These are phyloP conservation scores for Diuraphis noxia DNA, from an alignment of 1,140 invertebrate species.

Conservation along the genomic window DNA sequence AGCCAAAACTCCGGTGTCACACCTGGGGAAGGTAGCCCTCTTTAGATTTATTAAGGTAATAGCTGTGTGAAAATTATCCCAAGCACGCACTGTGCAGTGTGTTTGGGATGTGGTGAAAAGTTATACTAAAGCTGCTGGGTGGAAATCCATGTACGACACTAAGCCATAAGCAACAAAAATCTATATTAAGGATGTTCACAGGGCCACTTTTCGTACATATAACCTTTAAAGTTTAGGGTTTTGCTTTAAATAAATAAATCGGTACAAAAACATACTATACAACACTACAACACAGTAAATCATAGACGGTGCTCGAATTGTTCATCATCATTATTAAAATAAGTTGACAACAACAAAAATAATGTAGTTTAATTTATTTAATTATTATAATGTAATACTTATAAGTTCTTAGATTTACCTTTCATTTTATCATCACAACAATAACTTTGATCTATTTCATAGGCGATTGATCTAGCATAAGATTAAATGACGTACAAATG, in stretches of 20 bases:
- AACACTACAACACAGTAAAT: neutral
- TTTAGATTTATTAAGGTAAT: slow-evolving; percentile 40
- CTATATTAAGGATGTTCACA: neutral
- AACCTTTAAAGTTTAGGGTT: neutral
- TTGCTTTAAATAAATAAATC: neutral
- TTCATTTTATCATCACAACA: neutral
- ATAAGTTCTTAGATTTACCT: neutral
- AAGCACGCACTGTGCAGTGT: neutral
- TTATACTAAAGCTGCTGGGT: neutral
- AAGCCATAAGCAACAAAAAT: neutral
- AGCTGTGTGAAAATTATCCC: slow-evolving; percentile 21
- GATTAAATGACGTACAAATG: neutral
- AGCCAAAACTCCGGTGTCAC: slow-evolving; percentile 21
- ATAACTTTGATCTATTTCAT: neutral
- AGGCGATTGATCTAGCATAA: neutral
- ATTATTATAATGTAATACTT: neutral
- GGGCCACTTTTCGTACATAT: neutral
- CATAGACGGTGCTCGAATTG: neutral
- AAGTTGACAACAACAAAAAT: neutral
- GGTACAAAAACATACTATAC: neutral
- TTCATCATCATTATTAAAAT: neutral
- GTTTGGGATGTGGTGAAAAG: neutral
- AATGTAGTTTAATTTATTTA: neutral
- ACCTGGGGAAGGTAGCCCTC: neutral
- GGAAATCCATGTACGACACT: neutral